These are phyloP conservation scores for Aptenodytes forsteri DNA, from an alignment of 2,113 vertebrate species.

Conservation along the genomic window DNA sequence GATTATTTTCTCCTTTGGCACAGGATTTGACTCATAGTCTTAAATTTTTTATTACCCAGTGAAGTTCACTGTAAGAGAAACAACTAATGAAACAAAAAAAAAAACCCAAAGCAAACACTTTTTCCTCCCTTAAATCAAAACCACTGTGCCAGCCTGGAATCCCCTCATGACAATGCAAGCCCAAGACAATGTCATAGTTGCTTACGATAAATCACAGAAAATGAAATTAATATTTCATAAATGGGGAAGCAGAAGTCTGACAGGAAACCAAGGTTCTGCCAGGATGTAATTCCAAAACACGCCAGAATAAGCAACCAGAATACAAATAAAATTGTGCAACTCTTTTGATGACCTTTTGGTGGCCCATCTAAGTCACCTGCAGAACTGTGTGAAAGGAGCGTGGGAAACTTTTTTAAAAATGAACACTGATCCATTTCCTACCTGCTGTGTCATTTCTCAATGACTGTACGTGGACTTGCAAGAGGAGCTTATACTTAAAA, in stretches of 20 bases:
- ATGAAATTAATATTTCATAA: not conserved
- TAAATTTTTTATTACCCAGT: not conserved
- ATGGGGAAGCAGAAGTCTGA: not conserved
- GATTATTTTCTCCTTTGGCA: not conserved
- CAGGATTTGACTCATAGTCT: not conserved
- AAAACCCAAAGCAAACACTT: not conserved
- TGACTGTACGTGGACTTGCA: not conserved
- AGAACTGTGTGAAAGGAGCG: not conserved
- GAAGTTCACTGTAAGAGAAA: not conserved
- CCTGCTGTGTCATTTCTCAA: not conserved
- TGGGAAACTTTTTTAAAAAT: not conserved
- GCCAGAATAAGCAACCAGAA: not conserved
- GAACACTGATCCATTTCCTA: not conserved
- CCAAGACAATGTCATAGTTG: not conserved
- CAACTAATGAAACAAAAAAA: not conserved
- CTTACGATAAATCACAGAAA: not conserved
- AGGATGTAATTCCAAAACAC: not conserved
- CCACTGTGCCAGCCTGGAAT: not conserved
- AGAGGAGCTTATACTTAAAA: not conserved
- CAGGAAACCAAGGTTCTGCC: not conserved
- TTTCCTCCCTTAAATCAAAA: conserved; percentile 2
- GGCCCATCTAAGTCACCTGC: not conserved
- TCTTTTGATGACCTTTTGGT: not conserved
- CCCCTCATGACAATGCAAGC: not conserved
- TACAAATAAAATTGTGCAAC: not conserved